Evolutionary conservation across 2,113 vertebrate species (phyloP), one percentile per base, ranked within the genome.

Genomic region (Peromyscus leucopus): DNA sequence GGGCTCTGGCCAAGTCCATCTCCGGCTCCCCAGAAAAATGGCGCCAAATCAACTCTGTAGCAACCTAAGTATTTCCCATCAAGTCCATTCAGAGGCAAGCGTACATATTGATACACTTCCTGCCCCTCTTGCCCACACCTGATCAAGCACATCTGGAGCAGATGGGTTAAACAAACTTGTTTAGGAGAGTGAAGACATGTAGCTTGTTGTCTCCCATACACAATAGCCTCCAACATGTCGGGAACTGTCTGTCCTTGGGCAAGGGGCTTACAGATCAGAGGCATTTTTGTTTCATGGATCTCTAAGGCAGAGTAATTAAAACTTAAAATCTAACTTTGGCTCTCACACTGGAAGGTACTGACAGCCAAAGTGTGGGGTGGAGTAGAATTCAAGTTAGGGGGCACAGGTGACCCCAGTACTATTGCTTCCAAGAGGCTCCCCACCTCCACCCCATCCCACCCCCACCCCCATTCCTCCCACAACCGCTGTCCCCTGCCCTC

Each of bases 351-450:
- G 36, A 89, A 90, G 82, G 7, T 11, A 79, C 12, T 1, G 26
- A 90, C 76, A 57, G 28, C 48, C 61, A 90, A 82, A 71, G 22
- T 5, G 0, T 3, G 1, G 6, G 17, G 24, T 2, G 1, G 16
- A 76, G 51, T 71, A 67, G 79, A 84, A 51, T 28, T 67, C 63
- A 48, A n/a, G 7, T 67, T 21, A 61, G 65, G 4, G 21, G 24
- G 31, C 16, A 7, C 1, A 0, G 36, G 69, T 19, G 10, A 17
- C 3, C 7, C 46, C 3, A 31, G 11, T 36, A 28, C 42, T 24
- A n/a, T 28, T 48, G 57, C 13, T 61, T 59, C n/a, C 82, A 42
- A 3, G 7, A 31, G 78, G 57, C 7, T 7, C 24, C 16, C 83
- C 83, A 86, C 33, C 59, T 78, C 16, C 31, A 55, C 31, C 46